Evolutionary conservation across 2,888 invertebrate genomes (phyloP), one percentile per base, ranked within the genome.

Genomic region (Acleris sparsana): DNA sequence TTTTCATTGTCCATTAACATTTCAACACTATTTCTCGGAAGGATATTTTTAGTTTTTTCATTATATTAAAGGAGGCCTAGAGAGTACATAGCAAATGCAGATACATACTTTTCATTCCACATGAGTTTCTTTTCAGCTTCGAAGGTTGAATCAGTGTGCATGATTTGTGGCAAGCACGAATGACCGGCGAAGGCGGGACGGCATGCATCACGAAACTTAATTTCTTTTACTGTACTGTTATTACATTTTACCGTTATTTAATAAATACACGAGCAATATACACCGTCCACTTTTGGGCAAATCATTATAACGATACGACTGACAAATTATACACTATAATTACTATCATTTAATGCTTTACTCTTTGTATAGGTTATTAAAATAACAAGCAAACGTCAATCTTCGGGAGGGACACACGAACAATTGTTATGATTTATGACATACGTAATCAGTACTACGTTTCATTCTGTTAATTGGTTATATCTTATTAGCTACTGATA

Each of bases 71-170:
- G 9, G 39, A 39, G 39, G 13, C 39, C 1, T 9, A 9, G 3
- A 9, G 33, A 9, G 9, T 33, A 33, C 2, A 25, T 2, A 25
- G 25, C 6, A 25, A 25, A 25, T 25, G 25, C 25, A 25, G 25
- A 25, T 25, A 69, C 64, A 61, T 68, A 88, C 88, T 85, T 86
- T 79, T 87, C 80, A 82, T 86, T 87, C 80, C 74, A 74, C 70
- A 72, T 79, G 75, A 77, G 84, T 82, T 77, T 78, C 75, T 77
- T 84, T 84, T 88, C 85, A 77, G 77, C 78, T 81, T 84, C 77
- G 77, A 82, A 85, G 82, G 83, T 71, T 73, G 76, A 78, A 78
- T 83, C 83, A 71, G 80, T 80, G 77, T 83, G 82, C 88, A 87
- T 86, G 79, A 77, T 85, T 83, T 81, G 82, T 76, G 74, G 79